Evolutionary conservation across 2,888 invertebrate species (phyloP).

Genomic region (Noctua janthe): DNA sequence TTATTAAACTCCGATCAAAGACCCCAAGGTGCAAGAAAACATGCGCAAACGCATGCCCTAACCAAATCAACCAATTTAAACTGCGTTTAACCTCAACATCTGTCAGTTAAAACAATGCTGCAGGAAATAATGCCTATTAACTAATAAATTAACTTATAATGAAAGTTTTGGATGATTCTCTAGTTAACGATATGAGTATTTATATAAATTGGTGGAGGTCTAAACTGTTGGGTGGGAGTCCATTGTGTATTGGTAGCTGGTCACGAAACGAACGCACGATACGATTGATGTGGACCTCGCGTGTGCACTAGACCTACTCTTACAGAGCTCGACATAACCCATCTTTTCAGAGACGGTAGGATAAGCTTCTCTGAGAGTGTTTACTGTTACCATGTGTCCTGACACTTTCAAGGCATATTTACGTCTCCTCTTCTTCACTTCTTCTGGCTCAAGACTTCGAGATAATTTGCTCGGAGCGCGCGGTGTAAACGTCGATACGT

Average conservation of each 20-base stretch:
- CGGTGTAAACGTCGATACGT: no score
- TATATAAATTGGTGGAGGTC: conserved; percentile 77
- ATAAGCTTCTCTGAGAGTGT: no score
- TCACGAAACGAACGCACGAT: conserved; percentile 6
- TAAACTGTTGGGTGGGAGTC: conserved; percentile 68
- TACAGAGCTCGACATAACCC: neutral
- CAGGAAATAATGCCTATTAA: conserved; percentile 72
- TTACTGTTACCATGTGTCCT: no score
- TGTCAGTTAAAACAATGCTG: conserved; percentile 75
- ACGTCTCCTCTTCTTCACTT: neutral
- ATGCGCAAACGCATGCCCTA: conserved; percentile 54
- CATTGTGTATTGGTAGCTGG: conserved; percentile 68
- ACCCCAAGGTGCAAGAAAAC: conserved; percentile 56
- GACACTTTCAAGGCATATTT: no score
- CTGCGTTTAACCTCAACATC: conserved; percentile 72
- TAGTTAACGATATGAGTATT: conserved; percentile 68
- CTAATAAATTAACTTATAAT: conserved; percentile 84
- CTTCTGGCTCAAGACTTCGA: no score
- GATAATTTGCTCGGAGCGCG: no score
- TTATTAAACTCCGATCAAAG: conserved; percentile 43
- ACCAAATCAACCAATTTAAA: conserved; percentile 54
- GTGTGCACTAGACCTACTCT: neutral
- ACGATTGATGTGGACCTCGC: neutral
- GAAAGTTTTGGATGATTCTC: conserved; percentile 74
- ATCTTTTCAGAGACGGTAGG: no score